Evolutionary conservation across 2,113 vertebrate species (phyloP), one percentile per base, ranked within the genome.

Genomic region (Litocranius walleri): DNA sequence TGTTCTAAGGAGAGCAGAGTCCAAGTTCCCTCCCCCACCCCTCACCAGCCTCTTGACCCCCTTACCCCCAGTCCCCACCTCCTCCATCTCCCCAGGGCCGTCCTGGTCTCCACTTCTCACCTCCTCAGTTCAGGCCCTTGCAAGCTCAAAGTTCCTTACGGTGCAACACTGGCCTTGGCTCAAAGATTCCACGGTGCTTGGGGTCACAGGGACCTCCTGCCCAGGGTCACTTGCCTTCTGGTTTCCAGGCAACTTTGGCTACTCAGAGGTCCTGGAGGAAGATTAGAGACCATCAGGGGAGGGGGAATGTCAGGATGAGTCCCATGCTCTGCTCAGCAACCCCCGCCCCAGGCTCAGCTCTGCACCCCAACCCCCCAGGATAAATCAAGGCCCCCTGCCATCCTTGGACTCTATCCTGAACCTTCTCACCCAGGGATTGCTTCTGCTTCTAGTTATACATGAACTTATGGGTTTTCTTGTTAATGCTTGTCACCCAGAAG

Each of bases 281-380:
- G 52, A 54, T n/a, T 6, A 13, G 57, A 50, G 40, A 40, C 19
- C 14, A 14, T 33, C 14, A 54, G 56, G 19, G 19, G 29, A 43
- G 56, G 23, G 29, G n/a, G 7, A 36, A 29, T 3, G 5, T 33
- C 8, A 11, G n/a, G 56, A 2, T 36, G 74, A 11, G 7, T 23
- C 30, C 56, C 1, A 3, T 10, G 5, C 43, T 27, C 74, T 48
- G 45, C 56, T 81, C 54, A 29, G 82, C 82, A 6, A 14, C 54
- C 4, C 54, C 6, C 7, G 30, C 10, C 21, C 10, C 14, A 6
- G 1, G 23, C 30, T 77, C 48, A 64, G 8, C 62, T 30, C n/a
- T 9, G 6, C 21, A 29, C 6, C 2, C 4, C 7, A 1, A 0
- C 25, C n/a, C 43, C 7, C n/a, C 8, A 1, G 9, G 9, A 3